A percentile compares a stretch with the other conserved stretches of the same genome.
These are phyloP conservation scores for Ricordea florida DNA, from an alignment of 92 coral and sea anemone genomes.

Conservation along the genomic window DNA sequence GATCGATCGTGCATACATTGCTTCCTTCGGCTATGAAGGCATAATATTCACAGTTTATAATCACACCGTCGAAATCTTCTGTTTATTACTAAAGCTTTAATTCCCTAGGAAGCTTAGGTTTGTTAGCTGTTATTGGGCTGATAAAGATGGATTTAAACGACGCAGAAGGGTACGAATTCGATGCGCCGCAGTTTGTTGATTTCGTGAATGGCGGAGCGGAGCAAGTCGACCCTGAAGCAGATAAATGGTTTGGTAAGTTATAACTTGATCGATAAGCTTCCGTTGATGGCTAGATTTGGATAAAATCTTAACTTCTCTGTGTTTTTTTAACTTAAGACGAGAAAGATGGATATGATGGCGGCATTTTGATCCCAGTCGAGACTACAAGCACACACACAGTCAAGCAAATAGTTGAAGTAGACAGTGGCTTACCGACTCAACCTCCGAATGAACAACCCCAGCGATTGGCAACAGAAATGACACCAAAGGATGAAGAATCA, in stretches of 20 bases:
- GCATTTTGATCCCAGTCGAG: conserved; percentile 57
- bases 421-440: background rate
- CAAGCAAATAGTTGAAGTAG: background rate
- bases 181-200: conserved; percentile 95
- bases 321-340: conserved; percentile 40
- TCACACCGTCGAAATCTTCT: no score
- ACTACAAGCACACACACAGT: background rate
- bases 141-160: conserved; percentile 41
- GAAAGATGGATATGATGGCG: conserved; percentile 81
- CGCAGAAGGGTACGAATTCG: conserved; percentile 83
- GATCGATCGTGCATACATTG: background rate
- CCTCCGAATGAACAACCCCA: background rate
- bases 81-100: background rate
- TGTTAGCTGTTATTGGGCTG: background rate
- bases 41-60: no score
- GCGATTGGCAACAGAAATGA: background rate
- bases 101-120: background rate
- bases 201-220: conserved; percentile 33
- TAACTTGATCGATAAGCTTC: background rate
- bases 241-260: conserved; percentile 95
- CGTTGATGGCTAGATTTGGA: background rate
- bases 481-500: background rate
- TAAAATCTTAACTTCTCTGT: background rate
- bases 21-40: background rate
- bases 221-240: conserved; percentile 61